Conservation (phyloP, 2,888 invertebrate species). For the Sinotaia quadrata region DNA sequence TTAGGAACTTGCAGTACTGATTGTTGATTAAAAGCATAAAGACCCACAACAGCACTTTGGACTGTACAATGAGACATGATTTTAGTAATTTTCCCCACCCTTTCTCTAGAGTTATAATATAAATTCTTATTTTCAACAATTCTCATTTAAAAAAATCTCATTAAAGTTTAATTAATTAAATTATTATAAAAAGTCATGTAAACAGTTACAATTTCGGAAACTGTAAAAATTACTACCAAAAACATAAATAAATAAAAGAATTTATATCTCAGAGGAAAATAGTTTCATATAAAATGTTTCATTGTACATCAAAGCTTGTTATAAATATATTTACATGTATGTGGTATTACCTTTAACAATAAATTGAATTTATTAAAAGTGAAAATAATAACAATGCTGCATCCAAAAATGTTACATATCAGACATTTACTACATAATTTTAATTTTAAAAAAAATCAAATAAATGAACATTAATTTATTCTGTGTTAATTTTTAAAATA, state of each 20-base stretch:
- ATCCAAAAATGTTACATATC: background rate
- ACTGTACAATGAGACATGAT: conserved; percentile 4
- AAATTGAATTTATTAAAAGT: background rate
- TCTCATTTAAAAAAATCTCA: no score
- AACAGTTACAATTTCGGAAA: no score
- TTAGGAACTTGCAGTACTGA: background rate
- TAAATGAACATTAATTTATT: background rate
- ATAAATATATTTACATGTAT: no score
- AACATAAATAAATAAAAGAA: no score
- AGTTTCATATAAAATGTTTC: no score
- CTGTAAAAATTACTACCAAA: no score
- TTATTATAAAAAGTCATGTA: no score
- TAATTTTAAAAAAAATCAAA: background rate
- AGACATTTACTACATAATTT: background rate
- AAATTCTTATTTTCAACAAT: no score
- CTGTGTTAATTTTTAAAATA: background rate
- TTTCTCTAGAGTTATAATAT: background rate
- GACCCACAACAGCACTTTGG: conserved; percentile 2
- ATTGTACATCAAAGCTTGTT: no score
- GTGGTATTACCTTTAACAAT: no score
- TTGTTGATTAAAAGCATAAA: background rate
- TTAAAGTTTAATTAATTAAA: no score
- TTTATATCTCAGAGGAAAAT: no score
- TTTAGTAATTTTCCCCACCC: background rate
- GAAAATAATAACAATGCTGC: background rate